phyloP scores from a whole-genome alignment of 2,888 invertebrate species.

The Cryptus viduatorius region DNA sequence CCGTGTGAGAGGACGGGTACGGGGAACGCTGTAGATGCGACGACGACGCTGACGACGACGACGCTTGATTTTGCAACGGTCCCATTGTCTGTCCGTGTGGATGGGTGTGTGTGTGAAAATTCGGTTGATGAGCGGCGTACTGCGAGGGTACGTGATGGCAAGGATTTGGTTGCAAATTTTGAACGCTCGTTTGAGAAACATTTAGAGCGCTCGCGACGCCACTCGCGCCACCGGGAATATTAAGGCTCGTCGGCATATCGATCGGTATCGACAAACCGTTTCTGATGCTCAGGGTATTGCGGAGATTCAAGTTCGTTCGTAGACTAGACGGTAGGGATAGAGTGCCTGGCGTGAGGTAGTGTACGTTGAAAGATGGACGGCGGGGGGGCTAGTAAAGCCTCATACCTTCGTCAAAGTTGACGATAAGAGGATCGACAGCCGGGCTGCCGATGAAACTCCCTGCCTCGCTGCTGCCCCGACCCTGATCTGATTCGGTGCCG shows the following conservation, averaged over 20 bases:
- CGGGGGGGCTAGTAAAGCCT: constrained; percentile 89
- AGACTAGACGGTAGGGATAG: constrained; percentile 81
- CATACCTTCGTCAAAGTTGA: constrained; percentile 94
- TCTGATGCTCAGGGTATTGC: constrained; percentile 76
- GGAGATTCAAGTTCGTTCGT: constrained; percentile 82
- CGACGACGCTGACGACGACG: constrained; percentile 59
- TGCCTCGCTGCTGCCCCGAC: constrained; percentile 83
- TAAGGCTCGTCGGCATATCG: constrained; percentile 77
- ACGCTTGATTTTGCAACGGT: constrained; percentile 78
- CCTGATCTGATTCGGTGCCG: constrained; percentile 82
- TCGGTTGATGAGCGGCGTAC: constrained; percentile 73
- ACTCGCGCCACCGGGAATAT: constrained; percentile 76
- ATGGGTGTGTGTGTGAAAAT: constrained; percentile 77
- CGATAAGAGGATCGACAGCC: constrained; percentile 90
- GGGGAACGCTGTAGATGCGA: constrained; percentile 63
- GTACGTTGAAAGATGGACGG: constrained; percentile 84
- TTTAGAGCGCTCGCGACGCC: constrained; percentile 77
- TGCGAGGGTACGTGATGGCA: constrained; percentile 76
- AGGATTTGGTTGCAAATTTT: constrained; percentile 80
- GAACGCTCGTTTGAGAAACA: constrained; percentile 76
- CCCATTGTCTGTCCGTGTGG: constrained; percentile 78
- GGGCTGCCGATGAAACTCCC: constrained; percentile 84
- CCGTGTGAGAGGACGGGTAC: constrained; percentile 69
- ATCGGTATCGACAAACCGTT: constrained; percentile 79
- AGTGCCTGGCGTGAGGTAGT: constrained; percentile 84